Percentiles rank a stretch among this genome's conserved stretches.
phyloP scores from a whole-genome alignment of 2,113 vertebrate genomes.

The Telmatochromis sp. region DNA sequence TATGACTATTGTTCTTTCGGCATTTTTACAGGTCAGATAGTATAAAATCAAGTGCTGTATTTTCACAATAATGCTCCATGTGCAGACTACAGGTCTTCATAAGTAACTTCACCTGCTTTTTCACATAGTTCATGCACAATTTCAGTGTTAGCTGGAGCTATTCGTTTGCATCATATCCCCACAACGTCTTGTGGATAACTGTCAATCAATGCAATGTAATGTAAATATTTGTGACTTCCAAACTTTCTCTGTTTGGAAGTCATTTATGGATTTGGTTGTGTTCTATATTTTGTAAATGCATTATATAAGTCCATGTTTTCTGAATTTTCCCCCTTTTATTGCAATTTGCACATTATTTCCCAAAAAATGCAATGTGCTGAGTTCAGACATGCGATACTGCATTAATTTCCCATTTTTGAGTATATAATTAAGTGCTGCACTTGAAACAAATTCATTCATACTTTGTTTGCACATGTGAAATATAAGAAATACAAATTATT shows the following conservation, averaged over 20 bases:
- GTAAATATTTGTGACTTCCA: neutral
- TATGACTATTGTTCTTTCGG: constrained; percentile 21
- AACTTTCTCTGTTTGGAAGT: neutral
- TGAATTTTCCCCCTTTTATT: neutral
- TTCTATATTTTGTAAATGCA: neutral
- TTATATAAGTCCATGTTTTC: neutral
- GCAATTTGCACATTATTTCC: neutral
- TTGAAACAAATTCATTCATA: neutral
- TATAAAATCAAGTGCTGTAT: neutral
- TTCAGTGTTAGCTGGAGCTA: neutral
- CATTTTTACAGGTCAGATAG: constrained; percentile 28
- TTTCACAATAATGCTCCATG: neutral
- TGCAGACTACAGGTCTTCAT: neutral
- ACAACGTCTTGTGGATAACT: neutral
- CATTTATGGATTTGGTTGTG: neutral
- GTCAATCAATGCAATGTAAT: neutral
- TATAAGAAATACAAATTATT: neutral
- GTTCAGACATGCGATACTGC: neutral
- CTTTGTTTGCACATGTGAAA: neutral
- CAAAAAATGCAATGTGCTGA: neutral
- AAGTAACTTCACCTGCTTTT: neutral
- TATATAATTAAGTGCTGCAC: neutral
- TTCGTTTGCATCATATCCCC: neutral
- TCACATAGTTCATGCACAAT: neutral
- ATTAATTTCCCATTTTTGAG: neutral